Base-by-base conservation (phyloP, 1,140 invertebrate species). In the Drosophila ercepeae region DNA sequence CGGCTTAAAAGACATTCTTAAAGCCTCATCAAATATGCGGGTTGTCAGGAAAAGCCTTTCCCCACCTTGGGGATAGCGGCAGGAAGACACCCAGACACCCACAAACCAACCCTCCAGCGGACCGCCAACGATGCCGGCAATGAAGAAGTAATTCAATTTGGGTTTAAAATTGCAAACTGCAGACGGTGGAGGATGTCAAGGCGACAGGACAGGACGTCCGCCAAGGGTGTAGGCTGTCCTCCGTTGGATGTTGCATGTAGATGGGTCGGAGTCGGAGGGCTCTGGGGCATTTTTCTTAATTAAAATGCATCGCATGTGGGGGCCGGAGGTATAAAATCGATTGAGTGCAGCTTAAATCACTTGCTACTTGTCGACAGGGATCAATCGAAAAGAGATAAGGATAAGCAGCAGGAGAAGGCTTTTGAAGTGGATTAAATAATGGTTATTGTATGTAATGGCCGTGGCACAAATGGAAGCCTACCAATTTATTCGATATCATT, bases 121-220 rank as follows among this genome's bases (percentile, higher is more conserved):
- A 72, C 69, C 53, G 60, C 59, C 60, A 46, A 52, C 52, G 64
- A 44, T 68, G 46, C 42, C 50, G 52, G 58, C 52, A 59, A 76
- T 57, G 55, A 53, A 45, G 74, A 65, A 55, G 64, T 86, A 86
- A 76, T 86, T 86, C 68, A 86, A 88, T 88, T 88, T 81, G 81
- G 81, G 75, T 74, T 84, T 86, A 86, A 84, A 84, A 84, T 86
- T 84, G 81, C 81, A 86, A 84, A 57, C 75, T 76, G 69, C 61
- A 71, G 60, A 49, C 59, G 59, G 58, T 21, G 53, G 39, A 36
- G 58, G 61, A 74, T 82, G 70, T 77, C 53, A 65, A 77, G 78
- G 78, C 52, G 57, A 67, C 41, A 42, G 39, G 45, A 44, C 58
- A 42, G 39, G 50, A 44, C 58, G 60, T 44, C 67, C 55, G 36